Evolutionary conservation across 2,797 vertebrate genomes (phyloP).

Genomic region (Melanotaenia pygmaea): DNA sequence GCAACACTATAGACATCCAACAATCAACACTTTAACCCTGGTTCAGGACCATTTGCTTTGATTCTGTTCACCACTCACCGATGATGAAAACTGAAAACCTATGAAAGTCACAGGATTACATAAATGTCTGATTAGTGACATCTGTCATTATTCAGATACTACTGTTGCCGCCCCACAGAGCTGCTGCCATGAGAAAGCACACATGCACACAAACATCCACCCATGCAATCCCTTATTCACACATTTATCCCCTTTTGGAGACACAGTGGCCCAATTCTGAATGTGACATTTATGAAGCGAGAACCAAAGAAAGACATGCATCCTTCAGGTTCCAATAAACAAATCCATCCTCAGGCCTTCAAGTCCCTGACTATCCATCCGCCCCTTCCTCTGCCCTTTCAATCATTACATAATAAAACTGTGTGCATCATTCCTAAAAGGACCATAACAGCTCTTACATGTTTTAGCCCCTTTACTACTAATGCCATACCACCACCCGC

Average conservation of each 20-base stretch:
- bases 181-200: slow-evolving; percentile 45
- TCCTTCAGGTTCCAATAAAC: slow-evolving; percentile 58
- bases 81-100: slow-evolving; percentile 29
- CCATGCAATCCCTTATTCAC: slow-evolving; percentile 44
- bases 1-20: background rate
- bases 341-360: slow-evolving; percentile 43
- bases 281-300: slow-evolving; percentile 79
- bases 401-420: slow-evolving; percentile 58
- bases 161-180: slow-evolving; percentile 35
- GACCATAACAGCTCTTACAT: slow-evolving; percentile 24
- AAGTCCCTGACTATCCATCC: slow-evolving; percentile 25
- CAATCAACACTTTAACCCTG: background rate
- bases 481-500: slow-evolving; percentile 22
- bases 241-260: slow-evolving; percentile 20
- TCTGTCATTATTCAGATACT: slow-evolving; percentile 74
- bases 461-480: slow-evolving; percentile 43
- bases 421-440: slow-evolving; percentile 36
- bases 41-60: slow-evolving; percentile 23
- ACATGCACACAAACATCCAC: slow-evolving; percentile 28
- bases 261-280: slow-evolving; percentile 49
- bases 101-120: slow-evolving; percentile 31
- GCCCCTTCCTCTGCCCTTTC: slow-evolving; percentile 51
- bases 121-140: slow-evolving; percentile 63
- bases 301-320: slow-evolving; percentile 75
- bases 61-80: slow-evolving; percentile 29